Evolutionary conservation across 2,888 invertebrate species (phyloP).

Genomic region (Nemurella pictetii): DNA sequence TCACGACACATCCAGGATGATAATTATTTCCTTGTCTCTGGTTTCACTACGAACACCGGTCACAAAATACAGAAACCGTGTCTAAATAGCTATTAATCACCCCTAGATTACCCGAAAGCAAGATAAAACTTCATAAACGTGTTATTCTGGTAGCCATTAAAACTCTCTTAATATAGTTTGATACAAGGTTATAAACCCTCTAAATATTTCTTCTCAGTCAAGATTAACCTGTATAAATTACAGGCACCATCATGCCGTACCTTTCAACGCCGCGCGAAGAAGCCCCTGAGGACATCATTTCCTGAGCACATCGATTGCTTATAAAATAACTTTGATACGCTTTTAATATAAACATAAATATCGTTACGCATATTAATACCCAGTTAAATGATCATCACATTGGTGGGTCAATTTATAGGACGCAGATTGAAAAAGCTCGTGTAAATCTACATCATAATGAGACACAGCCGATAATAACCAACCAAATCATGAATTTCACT

Average conservation of each 20-base stretch:
- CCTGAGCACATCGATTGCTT: constrained; percentile 33
- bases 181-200: constrained; percentile 32
- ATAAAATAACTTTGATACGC: constrained; percentile 33
- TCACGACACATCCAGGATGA: background rate
- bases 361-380: constrained; percentile 4
- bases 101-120: constrained; percentile 7
- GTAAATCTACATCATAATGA: background rate
- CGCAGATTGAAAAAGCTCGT: constrained; percentile 1
- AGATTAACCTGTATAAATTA: constrained; percentile 36
- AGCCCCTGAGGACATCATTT: constrained; percentile 25
- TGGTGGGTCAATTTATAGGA: constrained; percentile 11
- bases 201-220: background rate
- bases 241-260: constrained; percentile 29
- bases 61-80: background rate
- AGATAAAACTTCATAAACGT: constrained; percentile 28
- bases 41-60: background rate
- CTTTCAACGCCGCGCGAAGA: constrained; percentile 36
- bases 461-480: background rate
- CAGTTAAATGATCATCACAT: constrained; percentile 29
- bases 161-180: constrained; percentile 28
- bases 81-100: constrained; percentile 17
- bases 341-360: constrained; percentile 35
- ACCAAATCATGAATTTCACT: background rate
- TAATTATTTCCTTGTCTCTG: background rate
- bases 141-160: constrained; percentile 30